phyloP scores from a whole-genome alignment of 2,888 invertebrate species.

The Parochlus steinenii region DNA sequence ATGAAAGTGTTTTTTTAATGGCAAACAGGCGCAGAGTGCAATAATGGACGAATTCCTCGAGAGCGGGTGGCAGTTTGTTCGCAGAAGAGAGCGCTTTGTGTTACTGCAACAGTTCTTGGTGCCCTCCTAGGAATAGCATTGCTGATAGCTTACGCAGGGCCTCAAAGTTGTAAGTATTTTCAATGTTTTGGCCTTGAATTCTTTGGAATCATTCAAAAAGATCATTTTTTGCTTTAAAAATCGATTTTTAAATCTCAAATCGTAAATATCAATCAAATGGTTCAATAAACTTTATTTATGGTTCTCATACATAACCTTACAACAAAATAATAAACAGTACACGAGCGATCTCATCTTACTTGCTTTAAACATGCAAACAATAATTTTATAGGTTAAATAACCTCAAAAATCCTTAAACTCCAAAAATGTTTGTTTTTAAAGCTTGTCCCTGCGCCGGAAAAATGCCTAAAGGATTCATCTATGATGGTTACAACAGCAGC shows the following conservation, averaged over 20 bases:
- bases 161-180: slow-evolving; percentile 52
- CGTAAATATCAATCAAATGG: too few species aligned
- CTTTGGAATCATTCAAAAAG: not conserved
- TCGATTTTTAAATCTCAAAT: too few species aligned
- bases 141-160: slow-evolving; percentile 80
- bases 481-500: slow-evolving; percentile 45
- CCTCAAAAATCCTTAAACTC: too few species aligned
- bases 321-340: too few species aligned
- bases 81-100: slow-evolving; percentile 65
- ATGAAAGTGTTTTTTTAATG: slow-evolving; percentile 14
- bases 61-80: slow-evolving; percentile 71
- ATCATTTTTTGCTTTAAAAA: too few species aligned
- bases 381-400: too few species aligned
- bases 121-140: slow-evolving; percentile 69
- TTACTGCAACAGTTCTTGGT: slow-evolving; percentile 62
- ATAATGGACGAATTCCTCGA: slow-evolving; percentile 28
- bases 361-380: too few species aligned
- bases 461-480: slow-evolving; percentile 41
- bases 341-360: too few species aligned
- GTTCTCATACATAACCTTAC: too few species aligned
- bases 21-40: slow-evolving; percentile 28
- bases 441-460: slow-evolving; percentile 54
- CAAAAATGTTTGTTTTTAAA: slow-evolving; percentile 23
- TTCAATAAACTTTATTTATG: too few species aligned
- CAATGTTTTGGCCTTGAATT: too few species aligned